These are phyloP conservation scores for Drosophila murphyi DNA, from an alignment of 1,140 invertebrate species.

Conservation along the genomic window DNA sequence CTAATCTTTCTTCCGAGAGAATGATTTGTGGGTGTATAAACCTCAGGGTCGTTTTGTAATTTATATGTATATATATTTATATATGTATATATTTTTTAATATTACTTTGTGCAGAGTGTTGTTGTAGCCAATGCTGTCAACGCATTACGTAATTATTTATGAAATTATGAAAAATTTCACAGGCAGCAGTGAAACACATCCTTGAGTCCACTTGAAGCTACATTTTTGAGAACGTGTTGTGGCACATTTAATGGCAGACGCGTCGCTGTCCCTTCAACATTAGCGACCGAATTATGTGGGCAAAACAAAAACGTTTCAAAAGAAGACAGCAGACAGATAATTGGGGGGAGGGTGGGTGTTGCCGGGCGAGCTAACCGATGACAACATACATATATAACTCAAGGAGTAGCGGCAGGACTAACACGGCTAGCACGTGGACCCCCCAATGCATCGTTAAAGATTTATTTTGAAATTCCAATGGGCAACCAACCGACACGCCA, in stretches of 20 bases:
- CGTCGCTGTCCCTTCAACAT: constrained; percentile 48
- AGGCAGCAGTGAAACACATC: constrained; percentile 5
- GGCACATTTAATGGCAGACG: constrained; percentile 68
- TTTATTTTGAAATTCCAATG: constrained; percentile 70
- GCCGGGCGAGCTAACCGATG: constrained; percentile 9
- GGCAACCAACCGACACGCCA: constrained; percentile 35
- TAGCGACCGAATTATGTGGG: constrained; percentile 62
- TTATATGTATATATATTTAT: constrained; percentile 10
- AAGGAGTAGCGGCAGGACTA: constrained; percentile 4
- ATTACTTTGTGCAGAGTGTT: background rate
- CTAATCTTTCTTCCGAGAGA: background rate
- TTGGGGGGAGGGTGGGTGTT: constrained; percentile 31
- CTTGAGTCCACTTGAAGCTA: constrained; percentile 43
- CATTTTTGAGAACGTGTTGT: constrained; percentile 61
- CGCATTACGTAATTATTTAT: constrained; percentile 81
- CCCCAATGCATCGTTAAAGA: constrained; percentile 72
- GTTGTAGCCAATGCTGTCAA: constrained; percentile 52
- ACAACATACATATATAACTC: constrained; percentile 15
- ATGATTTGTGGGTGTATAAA: background rate
- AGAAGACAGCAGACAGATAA: constrained; percentile 54
- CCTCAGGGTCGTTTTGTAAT: constrained; percentile 20
- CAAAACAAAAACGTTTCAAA: constrained; percentile 52
- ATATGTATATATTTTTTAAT: background rate
- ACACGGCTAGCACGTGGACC: constrained; percentile 44
- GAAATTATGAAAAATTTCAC: constrained; percentile 76